Conservation (phyloP, 2,888 invertebrate species). For the Orthosia cruda region DNA sequence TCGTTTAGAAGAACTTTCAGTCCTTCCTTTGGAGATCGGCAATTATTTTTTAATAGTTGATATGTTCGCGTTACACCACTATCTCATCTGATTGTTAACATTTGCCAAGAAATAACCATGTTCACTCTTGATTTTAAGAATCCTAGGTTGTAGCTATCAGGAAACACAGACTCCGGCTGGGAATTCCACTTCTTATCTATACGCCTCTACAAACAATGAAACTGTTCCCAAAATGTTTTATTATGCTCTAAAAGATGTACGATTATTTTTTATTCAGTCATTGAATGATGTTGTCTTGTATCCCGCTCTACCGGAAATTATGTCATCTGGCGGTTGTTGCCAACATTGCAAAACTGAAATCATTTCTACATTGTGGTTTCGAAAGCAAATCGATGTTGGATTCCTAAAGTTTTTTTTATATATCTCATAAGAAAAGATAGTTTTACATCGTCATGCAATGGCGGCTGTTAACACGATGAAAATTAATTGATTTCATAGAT, state of each 20-base stretch:
- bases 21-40: background rate
- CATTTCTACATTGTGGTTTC: conserved; percentile 38
- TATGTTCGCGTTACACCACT: too few relatives aligned
- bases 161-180: too few relatives aligned
- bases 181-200: too few relatives aligned
- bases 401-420: conserved; percentile 1
- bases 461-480: too few relatives aligned
- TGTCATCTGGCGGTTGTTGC: conserved; percentile 22
- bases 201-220: too few relatives aligned
- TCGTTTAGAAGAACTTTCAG: background rate
- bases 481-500: too few relatives aligned
- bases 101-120: too few relatives aligned
- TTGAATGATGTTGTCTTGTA: background rate
- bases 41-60: background rate
- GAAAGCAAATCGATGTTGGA: conserved; percentile 1
- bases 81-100: too few relatives aligned
- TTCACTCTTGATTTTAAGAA: too few relatives aligned
- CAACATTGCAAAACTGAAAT: conserved; percentile 45
- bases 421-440: background rate
- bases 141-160: too few relatives aligned
- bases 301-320: conserved; percentile 35
- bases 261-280: background rate
- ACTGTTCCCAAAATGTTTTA: too few relatives aligned
- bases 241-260: too few relatives aligned
- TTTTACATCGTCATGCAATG: background rate